phyloP scores from a whole-genome alignment of 2,888 invertebrate species.

The Aphidoletes aphidimyza region DNA sequence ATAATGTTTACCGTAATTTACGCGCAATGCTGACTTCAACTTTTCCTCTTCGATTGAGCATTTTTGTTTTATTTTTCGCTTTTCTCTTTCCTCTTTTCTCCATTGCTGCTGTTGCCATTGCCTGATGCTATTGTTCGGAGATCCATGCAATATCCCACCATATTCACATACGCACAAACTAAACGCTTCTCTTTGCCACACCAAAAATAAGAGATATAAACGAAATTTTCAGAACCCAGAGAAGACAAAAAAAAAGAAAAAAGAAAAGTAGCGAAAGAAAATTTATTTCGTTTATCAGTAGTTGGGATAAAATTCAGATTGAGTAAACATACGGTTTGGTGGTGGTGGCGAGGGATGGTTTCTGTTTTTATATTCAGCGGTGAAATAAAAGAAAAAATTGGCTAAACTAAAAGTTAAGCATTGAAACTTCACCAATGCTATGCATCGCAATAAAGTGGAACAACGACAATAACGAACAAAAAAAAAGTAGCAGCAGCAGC shows the following conservation, averaged over 20 bases:
- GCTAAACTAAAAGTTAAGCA: too few species aligned
- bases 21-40: slow-evolving; percentile 41
- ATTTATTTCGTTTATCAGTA: slow-evolving; percentile 46
- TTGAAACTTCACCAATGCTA: background rate
- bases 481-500: background rate
- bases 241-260: background rate
- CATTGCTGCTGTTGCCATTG: background rate
- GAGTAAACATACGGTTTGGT: slow-evolving; percentile 37
- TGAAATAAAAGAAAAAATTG: background rate
- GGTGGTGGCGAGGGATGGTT: background rate
- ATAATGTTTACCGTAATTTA: slow-evolving; percentile 51
- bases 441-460: slow-evolving; percentile 1
- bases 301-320: slow-evolving; percentile 24
- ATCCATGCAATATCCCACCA: background rate
- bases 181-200: background rate
- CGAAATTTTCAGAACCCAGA: too few species aligned
- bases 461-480: background rate
- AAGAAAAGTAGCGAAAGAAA: background rate
- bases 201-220: slow-evolving; percentile 28
- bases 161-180: background rate
- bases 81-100: background rate
- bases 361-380: background rate
- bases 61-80: slow-evolving; percentile 48
- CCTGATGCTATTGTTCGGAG: background rate
- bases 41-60: slow-evolving; percentile 15